These are phyloP conservation scores for Cairina moschata DNA, from an alignment of 2,113 vertebrate species.

Conservation along the genomic window DNA sequence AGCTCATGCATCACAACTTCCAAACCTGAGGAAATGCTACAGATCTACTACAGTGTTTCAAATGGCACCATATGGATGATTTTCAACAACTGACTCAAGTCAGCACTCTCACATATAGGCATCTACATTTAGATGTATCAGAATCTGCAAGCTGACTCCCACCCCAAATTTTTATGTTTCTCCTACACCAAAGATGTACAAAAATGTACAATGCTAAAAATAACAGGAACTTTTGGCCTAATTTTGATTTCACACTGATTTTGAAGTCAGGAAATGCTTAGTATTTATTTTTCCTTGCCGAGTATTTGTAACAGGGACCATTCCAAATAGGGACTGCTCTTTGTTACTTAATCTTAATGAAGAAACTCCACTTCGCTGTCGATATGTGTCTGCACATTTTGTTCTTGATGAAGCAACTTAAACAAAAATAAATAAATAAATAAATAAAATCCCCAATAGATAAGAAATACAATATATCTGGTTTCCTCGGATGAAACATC, in stretches of 20 bases:
- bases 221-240: not conserved
- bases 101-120: not conserved
- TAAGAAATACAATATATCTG: not conserved
- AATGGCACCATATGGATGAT: not conserved
- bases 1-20: no score
- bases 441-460: not conserved
- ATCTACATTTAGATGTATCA: not conserved
- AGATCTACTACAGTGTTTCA: not conserved
- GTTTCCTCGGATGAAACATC: not conserved
- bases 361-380: not conserved
- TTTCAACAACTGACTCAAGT: not conserved
- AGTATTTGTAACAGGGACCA: not conserved
- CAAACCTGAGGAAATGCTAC: not conserved
- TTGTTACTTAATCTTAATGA: not conserved
- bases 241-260: not conserved
- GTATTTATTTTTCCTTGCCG: not conserved
- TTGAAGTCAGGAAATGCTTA: not conserved
- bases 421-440: not conserved
- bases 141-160: not conserved
- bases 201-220: not conserved
- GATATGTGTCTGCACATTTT: not conserved
- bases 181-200: not conserved
- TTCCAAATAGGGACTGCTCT: not conserved
- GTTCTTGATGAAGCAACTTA: not conserved
- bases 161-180: not conserved